These are phyloP conservation scores for Dorcus parallelipipedus DNA, from an alignment of 2,888 invertebrate species.

Conservation along the genomic window DNA sequence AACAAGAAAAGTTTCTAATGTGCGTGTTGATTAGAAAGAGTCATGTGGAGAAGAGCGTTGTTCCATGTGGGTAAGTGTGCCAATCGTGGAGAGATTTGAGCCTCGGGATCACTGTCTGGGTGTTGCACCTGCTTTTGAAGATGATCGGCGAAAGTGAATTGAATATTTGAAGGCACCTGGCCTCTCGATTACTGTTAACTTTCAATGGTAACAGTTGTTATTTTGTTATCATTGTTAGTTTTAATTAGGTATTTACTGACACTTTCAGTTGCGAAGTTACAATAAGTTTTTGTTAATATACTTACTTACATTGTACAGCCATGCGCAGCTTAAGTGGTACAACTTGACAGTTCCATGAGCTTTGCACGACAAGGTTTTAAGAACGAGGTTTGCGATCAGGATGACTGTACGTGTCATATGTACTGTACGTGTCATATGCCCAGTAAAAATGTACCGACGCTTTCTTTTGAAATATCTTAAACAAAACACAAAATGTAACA, in stretches of 20 bases:
- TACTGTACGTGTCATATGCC: too few species aligned
- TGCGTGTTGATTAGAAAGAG: neutral
- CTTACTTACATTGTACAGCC: neutral
- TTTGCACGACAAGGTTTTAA: too few species aligned
- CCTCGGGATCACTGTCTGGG: neutral
- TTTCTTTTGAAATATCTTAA: too few species aligned
- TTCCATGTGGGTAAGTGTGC: neutral
- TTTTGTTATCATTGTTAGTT: too few species aligned
- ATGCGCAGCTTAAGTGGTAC: too few species aligned
- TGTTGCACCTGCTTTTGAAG: neutral
- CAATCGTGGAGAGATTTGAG: neutral
- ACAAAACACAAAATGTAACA: too few species aligned
- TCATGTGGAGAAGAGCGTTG: neutral
- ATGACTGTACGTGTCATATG: too few species aligned
- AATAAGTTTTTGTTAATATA: neutral
- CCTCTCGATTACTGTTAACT: neutral
- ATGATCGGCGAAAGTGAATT: conserved; percentile 1
- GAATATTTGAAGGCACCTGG: neutral
- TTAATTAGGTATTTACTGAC: neutral
- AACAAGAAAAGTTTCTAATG: neutral
- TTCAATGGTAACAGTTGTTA: neutral
- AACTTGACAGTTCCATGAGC: too few species aligned
- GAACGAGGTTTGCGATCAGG: too few species aligned
- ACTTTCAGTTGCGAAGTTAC: neutral
- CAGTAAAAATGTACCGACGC: too few species aligned